Conservation (phyloP, 2,888 invertebrate genomes). For the Sericinus montela region DNA sequence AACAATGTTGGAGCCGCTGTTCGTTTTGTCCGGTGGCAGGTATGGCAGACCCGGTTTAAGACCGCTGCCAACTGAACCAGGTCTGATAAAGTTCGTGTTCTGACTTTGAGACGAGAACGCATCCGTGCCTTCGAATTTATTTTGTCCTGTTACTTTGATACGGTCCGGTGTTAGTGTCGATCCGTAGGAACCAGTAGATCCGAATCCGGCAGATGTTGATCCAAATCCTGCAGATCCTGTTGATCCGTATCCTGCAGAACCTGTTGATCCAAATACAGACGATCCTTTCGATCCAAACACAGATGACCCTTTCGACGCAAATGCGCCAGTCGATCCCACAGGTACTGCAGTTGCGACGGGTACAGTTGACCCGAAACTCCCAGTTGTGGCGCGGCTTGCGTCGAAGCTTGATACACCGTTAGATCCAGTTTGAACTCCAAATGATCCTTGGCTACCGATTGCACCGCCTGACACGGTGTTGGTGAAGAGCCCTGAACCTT, state of each 20-base stretch:
- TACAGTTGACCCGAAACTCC: conserved; percentile 6
- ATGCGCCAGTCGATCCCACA: background rate
- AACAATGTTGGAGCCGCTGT: conserved; percentile 47
- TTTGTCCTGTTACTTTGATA: conserved; percentile 49
- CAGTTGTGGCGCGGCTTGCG: conserved; percentile 19
- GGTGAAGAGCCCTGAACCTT: conserved; percentile 29
- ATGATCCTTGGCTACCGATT: conserved; percentile 4
- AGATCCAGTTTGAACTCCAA: conserved; percentile 21
- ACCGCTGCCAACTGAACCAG: conserved; percentile 46
- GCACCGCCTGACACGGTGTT: conserved; percentile 11
- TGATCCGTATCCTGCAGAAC: no score
- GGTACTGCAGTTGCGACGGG: conserved; percentile 8
- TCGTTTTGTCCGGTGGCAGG: conserved; percentile 58
- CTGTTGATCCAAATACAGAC: background rate
- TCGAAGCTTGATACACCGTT: conserved; percentile 18
- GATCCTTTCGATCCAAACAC: background rate
- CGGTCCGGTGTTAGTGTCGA: conserved; percentile 41
- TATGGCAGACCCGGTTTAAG: conserved; percentile 72
- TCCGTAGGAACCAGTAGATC: conserved; percentile 28
- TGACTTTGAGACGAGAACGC: conserved; percentile 61
- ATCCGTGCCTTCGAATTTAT: conserved; percentile 59
- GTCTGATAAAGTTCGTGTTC: conserved; percentile 46
- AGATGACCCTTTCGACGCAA: background rate
- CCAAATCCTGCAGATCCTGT: no score
- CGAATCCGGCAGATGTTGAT: no score